phyloP scores from a whole-genome alignment of 2,113 vertebrate genomes.

The Toxotes chatareus region DNA sequence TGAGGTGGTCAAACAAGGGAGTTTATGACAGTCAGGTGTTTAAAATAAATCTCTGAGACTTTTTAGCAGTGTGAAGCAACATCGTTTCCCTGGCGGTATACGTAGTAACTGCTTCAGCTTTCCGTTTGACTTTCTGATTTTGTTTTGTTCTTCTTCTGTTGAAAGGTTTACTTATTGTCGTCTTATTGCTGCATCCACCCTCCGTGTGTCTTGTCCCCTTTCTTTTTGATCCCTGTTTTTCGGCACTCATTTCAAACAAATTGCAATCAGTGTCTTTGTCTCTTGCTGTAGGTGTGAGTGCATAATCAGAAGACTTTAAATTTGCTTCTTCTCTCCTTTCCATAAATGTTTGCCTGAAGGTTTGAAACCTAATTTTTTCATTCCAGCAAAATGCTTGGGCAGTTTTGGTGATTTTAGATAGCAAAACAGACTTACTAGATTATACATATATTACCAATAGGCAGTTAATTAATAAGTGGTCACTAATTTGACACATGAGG shows the following conservation, averaged over 20 bases:
- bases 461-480: no score
- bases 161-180: neutral
- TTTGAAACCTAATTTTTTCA: neutral
- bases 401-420: neutral
- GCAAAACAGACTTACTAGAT: neutral
- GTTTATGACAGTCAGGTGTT: neutral
- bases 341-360: neutral
- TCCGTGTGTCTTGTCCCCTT: neutral
- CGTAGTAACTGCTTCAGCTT: neutral
- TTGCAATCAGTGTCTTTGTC: conserved; percentile 29
- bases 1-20: neutral
- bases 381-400: neutral
- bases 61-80: neutral
- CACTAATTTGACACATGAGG: neutral
- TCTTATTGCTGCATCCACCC: neutral
- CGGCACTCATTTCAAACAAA: neutral
- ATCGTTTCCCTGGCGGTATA: neutral
- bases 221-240: neutral
- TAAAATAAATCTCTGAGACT: neutral
- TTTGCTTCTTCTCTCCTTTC: neutral
- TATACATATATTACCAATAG: neutral
- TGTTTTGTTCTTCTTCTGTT: neutral
- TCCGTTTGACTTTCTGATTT: neutral
- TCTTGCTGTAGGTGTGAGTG: neutral
- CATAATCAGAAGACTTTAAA: neutral